phyloP scores from a whole-genome alignment of 2,797 vertebrate genomes.

The Macroramphosus scolopax region DNA sequence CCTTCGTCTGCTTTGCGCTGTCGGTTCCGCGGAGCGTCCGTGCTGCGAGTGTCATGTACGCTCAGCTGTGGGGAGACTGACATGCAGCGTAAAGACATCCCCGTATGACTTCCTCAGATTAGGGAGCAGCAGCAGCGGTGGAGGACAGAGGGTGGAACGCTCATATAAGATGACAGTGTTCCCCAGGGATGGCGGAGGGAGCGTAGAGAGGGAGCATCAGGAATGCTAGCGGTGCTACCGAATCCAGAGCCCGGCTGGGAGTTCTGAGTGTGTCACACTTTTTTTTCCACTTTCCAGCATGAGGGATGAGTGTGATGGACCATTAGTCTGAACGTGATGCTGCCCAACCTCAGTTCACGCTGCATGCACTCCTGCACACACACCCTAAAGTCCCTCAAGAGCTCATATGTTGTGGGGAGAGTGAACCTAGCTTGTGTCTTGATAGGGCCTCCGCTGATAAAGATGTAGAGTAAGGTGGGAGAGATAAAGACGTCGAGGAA shows the following conservation, averaged over 20 bases:
- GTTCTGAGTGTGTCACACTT: constrained; percentile 30
- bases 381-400: constrained; percentile 45
- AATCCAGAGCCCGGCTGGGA: constrained; percentile 38
- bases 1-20: constrained; percentile 54
- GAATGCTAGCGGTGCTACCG: constrained; percentile 50
- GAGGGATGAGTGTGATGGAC: constrained; percentile 55
- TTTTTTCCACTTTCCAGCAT: constrained; percentile 24
- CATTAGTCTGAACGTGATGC: constrained; percentile 42
- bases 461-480: constrained; percentile 11
- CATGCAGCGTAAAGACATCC: constrained; percentile 39
- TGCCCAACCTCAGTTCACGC: constrained; percentile 37
- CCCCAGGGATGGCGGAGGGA: constrained; percentile 52
- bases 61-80: constrained; percentile 55
- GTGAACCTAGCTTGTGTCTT: no score
- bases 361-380: constrained; percentile 16
- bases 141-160: constrained; percentile 39
- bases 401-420: no score
- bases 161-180: constrained; percentile 68
- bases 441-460: constrained; percentile 27
- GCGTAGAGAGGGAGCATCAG: constrained; percentile 28
- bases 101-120: constrained; percentile 45
- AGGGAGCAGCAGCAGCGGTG: constrained; percentile 27
- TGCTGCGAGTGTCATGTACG: constrained; percentile 61
- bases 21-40: constrained; percentile 53
- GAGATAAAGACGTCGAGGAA: no score